A percentile compares a stretch with the other conserved stretches of the same genome.
Conservation (phyloP, 2,888 invertebrate species). For the Mimas tiliae region DNA sequence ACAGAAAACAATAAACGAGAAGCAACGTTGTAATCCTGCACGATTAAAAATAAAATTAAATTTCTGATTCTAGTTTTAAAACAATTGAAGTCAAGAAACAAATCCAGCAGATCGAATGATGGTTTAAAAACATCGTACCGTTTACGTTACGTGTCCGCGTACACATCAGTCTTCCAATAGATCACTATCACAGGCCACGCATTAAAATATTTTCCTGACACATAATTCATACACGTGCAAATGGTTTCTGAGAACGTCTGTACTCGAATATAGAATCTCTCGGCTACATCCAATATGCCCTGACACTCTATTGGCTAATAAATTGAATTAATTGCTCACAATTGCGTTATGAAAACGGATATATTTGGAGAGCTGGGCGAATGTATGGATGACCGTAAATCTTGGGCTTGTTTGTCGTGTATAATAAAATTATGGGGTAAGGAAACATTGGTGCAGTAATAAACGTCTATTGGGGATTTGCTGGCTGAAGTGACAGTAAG, state of each 20-base stretch:
- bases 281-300: conserved; percentile 31
- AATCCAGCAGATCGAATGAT: too few relatives aligned
- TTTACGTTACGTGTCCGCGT: conserved; percentile 10
- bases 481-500: neutral
- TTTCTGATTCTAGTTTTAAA: too few relatives aligned
- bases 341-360: conserved; percentile 30
- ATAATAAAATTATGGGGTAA: neutral
- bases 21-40: too few relatives aligned
- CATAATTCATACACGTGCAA: conserved; percentile 58
- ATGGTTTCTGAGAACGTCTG: conserved; percentile 52
- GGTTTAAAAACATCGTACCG: neutral
- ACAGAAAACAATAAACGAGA: too few relatives aligned
- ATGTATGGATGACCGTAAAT: conserved; percentile 12
- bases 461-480: neutral
- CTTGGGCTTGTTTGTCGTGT: conserved; percentile 1
- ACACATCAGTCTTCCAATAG: conserved; percentile 42
- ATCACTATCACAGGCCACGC: conserved; percentile 59
- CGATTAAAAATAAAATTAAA: too few relatives aligned
- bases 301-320: conserved; percentile 47
- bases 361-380: conserved; percentile 1
- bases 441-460: conserved; percentile 9
- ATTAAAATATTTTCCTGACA: conserved; percentile 74
- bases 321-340: conserved; percentile 60
- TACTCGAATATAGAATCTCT: conserved; percentile 24
- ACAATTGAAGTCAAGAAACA: too few relatives aligned